Base-by-base conservation (phyloP, 2,113 vertebrate genomes). In the Pangasianodon gigas region DNA sequence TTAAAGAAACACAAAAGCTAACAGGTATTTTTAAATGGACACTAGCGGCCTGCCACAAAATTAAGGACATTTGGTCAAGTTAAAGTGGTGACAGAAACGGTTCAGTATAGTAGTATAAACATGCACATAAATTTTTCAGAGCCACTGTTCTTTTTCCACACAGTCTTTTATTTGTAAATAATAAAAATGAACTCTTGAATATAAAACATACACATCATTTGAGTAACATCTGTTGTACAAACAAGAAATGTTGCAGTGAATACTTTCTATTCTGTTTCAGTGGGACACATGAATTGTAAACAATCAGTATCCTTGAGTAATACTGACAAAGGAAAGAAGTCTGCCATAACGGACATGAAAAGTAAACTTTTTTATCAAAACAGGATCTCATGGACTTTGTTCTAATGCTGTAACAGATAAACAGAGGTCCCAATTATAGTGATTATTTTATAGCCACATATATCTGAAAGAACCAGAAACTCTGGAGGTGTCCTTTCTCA, bases 101-200 rank as follows among this genome's bases (percentile, higher is more conserved):
- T 48, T 77, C 74, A 48, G 41, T 77, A 21, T 51, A 52, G 46
- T 7, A 52, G 77, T 71, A n/a, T 79, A 80, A 87, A 85, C 16
- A 32, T 37, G 29, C 11, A 51, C 87, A 85, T 62, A 51, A 18
- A 19, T 16, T 41, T n/a, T 62, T 44, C 60, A 62, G 75, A 90
- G 77, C 77, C 75, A 58, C 48, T 51, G 77, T 94, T 91, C 92
- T 93, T 96, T 94, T 96, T 96, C 94, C 95, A 96, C 95, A 96
- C 96, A 96, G 94, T 96, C 94, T 96, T 96, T 97, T 97, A 97
- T 96, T 97, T 97, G 96, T 96, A 97, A 96, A 97, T 96, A 95
- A 96, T 96, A 96, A 96, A 96, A 97, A 97, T 96, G 94, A 96
- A 96, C 95, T 96, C 95, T 96, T 96, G 94, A 95, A 96, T 96